Base-by-base conservation (phyloP, 2,113 vertebrate genomes). In the Oreocharis arfaki region DNA sequence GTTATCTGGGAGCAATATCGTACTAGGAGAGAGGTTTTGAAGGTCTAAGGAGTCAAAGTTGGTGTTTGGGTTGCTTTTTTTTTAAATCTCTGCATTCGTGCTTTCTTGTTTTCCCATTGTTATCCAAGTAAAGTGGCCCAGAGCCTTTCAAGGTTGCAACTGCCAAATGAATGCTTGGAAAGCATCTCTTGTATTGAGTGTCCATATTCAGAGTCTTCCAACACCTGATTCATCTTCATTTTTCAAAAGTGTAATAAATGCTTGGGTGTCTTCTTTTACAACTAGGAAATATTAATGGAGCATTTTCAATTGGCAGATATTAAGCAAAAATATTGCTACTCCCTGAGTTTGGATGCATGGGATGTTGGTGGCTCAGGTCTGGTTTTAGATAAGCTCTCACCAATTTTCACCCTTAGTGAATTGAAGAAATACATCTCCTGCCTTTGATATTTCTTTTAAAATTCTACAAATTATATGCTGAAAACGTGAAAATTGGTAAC, bases 101-200 rank as follows among this genome's bases (percentile, higher is more conserved):
- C 15, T 55, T 83, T 77, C 41, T 65, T 33, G 16, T 30, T 86
- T 76, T 22, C 6, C 37, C 1, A 3, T 73, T 39, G 24, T 63
- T 73, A 82, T 73, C 16, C 6, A 65, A 67, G 46, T 50, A 3
- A 87, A 77, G 47, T 33, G 17, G 17, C 26, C 57, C 17, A 80
- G 44, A 89, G 35, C 46, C 73, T 89, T 76, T 87, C 41, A 46
- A 47, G 70, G 67, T 49, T 85, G 71, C 49, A 35, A 17, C 78
- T 90, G 89, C 83, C 50, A 82, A 65, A 53, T 18, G 57, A 90
- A 27, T 35, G 86, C 57, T 89, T 89, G 33, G 73, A 95, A 79
- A 82, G 56, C 57, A 37, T 30, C 20, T 63, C 76, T 52, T 18
- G 1, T 0, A 2, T 17, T 26, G 80, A 56, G 30, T 50, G 21